Evolutionary conservation across 2,797 vertebrate genomes (phyloP), one percentile per base, ranked within the genome.

Genomic region (Sebastes alutus): DNA sequence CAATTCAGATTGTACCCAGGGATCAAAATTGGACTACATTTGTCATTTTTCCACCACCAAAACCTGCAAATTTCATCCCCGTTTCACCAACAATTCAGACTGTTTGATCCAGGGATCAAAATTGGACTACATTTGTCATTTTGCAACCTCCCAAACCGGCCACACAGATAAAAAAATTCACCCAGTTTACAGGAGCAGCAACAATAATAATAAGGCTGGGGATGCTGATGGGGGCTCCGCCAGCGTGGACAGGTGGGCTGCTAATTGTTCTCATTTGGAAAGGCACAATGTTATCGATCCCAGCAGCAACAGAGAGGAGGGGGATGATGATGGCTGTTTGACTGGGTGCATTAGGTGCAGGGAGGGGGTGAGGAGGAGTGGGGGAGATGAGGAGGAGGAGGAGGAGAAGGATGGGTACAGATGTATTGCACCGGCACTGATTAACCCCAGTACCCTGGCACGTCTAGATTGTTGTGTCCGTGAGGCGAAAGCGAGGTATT

Each of bases 211-310:
- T 61, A 20, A 54, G 73, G 52, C 65, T 71, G 14, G 49, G 81
- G 78, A 67, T 76, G 72, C 66, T 76, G 82, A 82, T 81, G 77
- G 84, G 73, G 78, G 80, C 72, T 84, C 87, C 56, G 77, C 18
- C 85, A 79, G 78, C 27, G 23, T 73, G 88, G 69, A 85, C 83
- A 82, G 74, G 75, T 78, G 85, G 80, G 76, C 77, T 69, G 78
- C 80, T 89, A 87, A 91, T 92, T 90, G 84, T 92, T 89, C 81
- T 89, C 73, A 85, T 90, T 91, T 90, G 76, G 89, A 55, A 80
- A 83, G 91, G 87, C 82, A 92, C 91, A 88, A 83, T 89, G 84
- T 90, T 94, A 95, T 95, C 87, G 93, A 95, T 92, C 86, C 71
- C 20, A 76, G 68, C 90, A 90, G 86, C 81, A 71, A 8, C 60